Base-by-base conservation (phyloP, 2,888 invertebrate species). In the Diaperis boleti region DNA sequence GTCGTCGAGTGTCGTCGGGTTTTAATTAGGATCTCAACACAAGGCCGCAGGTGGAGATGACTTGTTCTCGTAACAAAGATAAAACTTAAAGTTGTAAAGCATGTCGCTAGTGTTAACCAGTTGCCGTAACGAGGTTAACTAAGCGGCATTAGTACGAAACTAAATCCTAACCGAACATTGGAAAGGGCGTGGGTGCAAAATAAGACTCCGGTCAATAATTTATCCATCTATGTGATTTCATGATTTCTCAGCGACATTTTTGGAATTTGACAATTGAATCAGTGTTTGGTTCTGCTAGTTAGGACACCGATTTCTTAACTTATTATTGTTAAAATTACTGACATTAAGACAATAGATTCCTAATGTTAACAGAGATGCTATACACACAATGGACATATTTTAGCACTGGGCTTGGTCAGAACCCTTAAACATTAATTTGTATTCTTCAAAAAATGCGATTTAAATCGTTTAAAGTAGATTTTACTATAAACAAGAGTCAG, bases 121-220 rank as follows among this genome's bases (percentile, higher is more conserved):
- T 35, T 26, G 35, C 15, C 35, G 14, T 63, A 63, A 63, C 59
- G 47, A 59, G 59, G 52, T 63, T 63, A 63, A 63, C 63, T 52
- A 57, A 44, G 49, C 39, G 35, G 45, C 37, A 22, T 57, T 44
- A 57, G 33, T 29, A 22, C 7, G 35, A 37, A 39, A 44, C 62
- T 29, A 17, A 17, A 41, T 50, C 33, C 50, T 49, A 50, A 14
- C 22, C 17, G 33, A 29, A 55, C 17, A 47, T 15, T 13, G 42
- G 37, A 20, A 26, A 45, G 62, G 31, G 44, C 39, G 35, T 37
- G 22, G 59, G 54, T 52, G 26, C 57, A 47, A 56, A 67, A 63
- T 65, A 65, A 64, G 67, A 65, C 60, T 56, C 63, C 60, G 57
- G 59, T 57, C 67, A 65, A 63, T 67, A 65, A 67, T 67, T 67